Evolutionary conservation across 1,140 invertebrate species (phyloP).

Genomic region (Drosophila baimaii): DNA sequence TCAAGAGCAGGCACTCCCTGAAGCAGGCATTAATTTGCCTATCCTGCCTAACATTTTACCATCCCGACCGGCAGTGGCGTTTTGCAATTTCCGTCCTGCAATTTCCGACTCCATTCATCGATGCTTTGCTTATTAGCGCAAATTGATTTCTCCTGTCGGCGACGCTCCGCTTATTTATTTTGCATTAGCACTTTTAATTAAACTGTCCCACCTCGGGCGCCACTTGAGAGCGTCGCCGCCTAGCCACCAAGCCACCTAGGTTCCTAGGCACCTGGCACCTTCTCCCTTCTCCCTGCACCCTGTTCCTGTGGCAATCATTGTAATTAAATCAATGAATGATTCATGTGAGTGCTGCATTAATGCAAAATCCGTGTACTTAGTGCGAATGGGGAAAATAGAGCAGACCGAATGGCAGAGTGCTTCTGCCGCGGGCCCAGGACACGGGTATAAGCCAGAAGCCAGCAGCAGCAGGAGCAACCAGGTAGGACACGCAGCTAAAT

Average conservation of each 20-base stretch:
- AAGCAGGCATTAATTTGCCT: conserved; percentile 26
- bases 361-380: conserved; percentile 82
- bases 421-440: conserved; percentile 25
- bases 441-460: background rate
- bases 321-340: conserved; percentile 83
- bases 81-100: conserved; percentile 14
- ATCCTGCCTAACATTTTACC: conserved; percentile 18
- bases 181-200: conserved; percentile 83
- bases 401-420: conserved; percentile 15
- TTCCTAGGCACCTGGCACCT: conserved; percentile 22
- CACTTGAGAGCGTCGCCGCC: conserved; percentile 22
- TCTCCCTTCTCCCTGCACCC: conserved; percentile 15
- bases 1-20: background rate
- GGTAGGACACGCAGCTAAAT: conserved; percentile 49
- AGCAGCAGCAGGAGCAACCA: conserved; percentile 3
- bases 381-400: conserved; percentile 67
- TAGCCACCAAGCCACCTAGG: background rate
- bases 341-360: conserved; percentile 81
- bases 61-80: background rate
- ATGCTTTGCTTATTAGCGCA: conserved; percentile 71
- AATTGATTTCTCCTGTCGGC: conserved; percentile 76
- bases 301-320: conserved; percentile 67
- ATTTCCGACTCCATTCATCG: conserved; percentile 27
- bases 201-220: conserved; percentile 50
- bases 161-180: conserved; percentile 71